These are phyloP conservation scores for Laspeyria flexula DNA, from an alignment of 2,888 invertebrate genomes.

Conservation along the genomic window DNA sequence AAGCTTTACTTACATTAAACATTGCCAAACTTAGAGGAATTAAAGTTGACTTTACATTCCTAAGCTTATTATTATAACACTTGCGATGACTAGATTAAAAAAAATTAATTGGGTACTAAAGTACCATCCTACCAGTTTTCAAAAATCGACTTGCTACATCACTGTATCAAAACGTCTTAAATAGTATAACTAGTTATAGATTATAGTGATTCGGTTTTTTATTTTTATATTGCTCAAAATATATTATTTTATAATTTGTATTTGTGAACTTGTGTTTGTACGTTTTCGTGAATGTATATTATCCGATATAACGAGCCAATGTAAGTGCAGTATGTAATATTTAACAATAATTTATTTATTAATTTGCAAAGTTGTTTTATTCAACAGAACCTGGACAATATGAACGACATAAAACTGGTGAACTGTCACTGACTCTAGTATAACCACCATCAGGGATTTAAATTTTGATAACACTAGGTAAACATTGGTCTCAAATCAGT, in stretches of 20 bases:
- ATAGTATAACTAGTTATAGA: slow-evolving; percentile 63
- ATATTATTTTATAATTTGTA: slow-evolving; percentile 70
- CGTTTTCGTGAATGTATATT: slow-evolving; percentile 76
- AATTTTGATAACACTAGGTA: too few species aligned
- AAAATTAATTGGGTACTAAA: slow-evolving; percentile 51
- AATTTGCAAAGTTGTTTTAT: slow-evolving; percentile 76
- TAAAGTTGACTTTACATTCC: slow-evolving; percentile 73
- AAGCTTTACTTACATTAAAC: slow-evolving; percentile 57
- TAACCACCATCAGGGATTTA: too few species aligned
- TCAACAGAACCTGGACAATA: too few species aligned
- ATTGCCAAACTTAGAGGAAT: slow-evolving; percentile 71
- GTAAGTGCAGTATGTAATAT: slow-evolving; percentile 84
- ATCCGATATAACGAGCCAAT: slow-evolving; percentile 78
- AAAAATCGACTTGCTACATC: slow-evolving; percentile 40
- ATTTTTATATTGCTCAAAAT: slow-evolving; percentile 85
- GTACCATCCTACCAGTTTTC: slow-evolving; percentile 45
- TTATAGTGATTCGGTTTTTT: slow-evolving; percentile 79
- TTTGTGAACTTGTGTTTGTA: slow-evolving; percentile 77
- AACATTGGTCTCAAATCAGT: too few species aligned
- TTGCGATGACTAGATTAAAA: slow-evolving; percentile 38
- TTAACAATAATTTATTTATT: slow-evolving; percentile 86
- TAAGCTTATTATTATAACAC: slow-evolving; percentile 55
- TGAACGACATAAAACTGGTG: too few species aligned
- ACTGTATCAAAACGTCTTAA: slow-evolving; percentile 51
- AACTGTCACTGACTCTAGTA: too few species aligned